Conservation (phyloP, 2,888 invertebrate genomes). For the Clepsis dumicolana region DNA sequence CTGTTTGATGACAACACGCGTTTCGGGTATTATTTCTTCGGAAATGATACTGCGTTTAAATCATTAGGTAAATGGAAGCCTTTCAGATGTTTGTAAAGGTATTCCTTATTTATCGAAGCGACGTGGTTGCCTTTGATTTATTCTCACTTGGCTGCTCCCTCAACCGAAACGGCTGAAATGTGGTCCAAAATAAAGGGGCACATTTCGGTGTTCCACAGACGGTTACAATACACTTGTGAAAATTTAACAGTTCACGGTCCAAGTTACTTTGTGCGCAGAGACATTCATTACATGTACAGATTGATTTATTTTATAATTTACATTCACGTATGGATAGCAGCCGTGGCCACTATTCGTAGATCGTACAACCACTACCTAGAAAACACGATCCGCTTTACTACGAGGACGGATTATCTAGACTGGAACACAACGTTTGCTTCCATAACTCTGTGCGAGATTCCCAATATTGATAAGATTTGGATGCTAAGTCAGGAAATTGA, state of each 20-base stretch:
- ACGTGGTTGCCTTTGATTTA: constrained; percentile 50
- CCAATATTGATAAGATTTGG: constrained; percentile 86
- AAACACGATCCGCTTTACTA: constrained; percentile 82
- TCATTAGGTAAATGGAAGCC: constrained; percentile 46
- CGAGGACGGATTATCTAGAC: constrained; percentile 81
- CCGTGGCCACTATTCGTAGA: constrained; percentile 75
- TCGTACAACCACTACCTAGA: constrained; percentile 80
- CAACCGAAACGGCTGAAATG: constrained; percentile 47
- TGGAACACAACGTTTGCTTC: constrained; percentile 90
- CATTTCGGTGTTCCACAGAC: constrained; percentile 57
- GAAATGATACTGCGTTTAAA: constrained; percentile 31
- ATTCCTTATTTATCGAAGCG: constrained; percentile 56
- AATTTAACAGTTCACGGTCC: constrained; percentile 87
- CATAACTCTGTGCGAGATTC: constrained; percentile 88
- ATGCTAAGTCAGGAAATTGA: constrained; percentile 73
- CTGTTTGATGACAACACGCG: constrained; percentile 30
- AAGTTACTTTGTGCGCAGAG: constrained; percentile 83
- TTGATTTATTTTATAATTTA: constrained; percentile 85
- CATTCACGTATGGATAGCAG: constrained; percentile 81
- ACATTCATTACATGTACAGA: constrained; percentile 82
- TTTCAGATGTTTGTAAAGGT: constrained; percentile 50
- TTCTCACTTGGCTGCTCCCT: constrained; percentile 50
- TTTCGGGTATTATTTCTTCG: constrained; percentile 14
- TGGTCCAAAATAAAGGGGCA: constrained; percentile 60
- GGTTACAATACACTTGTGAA: constrained; percentile 69